Conservation (phyloP, 1,140 invertebrate species). For the Saccostrea cuccullata region DNA sequence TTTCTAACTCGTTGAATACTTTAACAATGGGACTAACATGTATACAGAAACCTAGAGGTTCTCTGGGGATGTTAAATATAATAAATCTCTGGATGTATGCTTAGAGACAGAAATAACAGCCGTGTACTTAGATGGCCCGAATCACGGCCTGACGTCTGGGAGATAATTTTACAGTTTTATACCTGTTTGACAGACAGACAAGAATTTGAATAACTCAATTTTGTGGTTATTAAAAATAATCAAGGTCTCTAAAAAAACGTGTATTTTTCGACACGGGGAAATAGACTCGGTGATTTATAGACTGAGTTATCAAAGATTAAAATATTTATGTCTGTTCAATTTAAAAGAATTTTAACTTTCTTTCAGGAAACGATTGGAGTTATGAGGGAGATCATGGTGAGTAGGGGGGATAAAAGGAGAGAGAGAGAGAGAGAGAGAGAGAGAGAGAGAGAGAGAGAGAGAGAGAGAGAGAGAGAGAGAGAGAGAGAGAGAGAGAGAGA, state of each 20-base stretch:
- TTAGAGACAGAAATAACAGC: too few relatives aligned
- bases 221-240: neutral
- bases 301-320: neutral
- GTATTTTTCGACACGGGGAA: neutral
- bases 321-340: neutral
- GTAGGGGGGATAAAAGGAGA: neutral
- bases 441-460: too few relatives aligned
- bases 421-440: neutral
- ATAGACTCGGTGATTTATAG: neutral
- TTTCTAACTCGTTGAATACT: too few relatives aligned
- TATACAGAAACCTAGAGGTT: too few relatives aligned
- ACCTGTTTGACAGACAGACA: neutral
- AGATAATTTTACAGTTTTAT: neutral
- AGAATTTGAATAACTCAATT: neutral
- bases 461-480: neutral
- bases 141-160: too few relatives aligned
- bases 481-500: neutral
- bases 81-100: too few relatives aligned
- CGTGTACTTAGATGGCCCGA: too few relatives aligned
- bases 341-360: neutral
- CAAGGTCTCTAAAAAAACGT: neutral
- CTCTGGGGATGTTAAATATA: too few relatives aligned
- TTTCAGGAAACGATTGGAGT: slow-evolving; percentile 34
- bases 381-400: slow-evolving; percentile 24
- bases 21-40: too few relatives aligned